Conservation (phyloP, 2,113 vertebrate species). For the Megalops atlanticus region DNA sequence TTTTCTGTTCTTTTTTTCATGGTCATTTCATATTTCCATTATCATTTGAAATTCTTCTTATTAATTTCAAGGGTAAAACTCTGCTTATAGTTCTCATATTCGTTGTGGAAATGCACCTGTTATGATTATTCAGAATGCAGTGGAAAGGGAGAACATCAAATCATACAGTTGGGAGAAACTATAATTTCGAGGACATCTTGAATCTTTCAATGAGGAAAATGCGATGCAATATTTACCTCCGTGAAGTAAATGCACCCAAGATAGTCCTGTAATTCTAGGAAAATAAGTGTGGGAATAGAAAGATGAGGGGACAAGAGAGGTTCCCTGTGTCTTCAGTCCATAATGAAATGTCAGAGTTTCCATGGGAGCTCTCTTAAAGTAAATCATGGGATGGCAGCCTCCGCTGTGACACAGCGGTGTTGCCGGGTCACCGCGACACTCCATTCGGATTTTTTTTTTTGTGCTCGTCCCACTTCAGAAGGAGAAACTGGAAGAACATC, state of each 20-base stretch:
- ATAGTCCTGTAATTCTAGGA: slow-evolving; percentile 43
- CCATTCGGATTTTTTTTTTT: slow-evolving; percentile 29
- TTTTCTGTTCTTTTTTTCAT: background rate
- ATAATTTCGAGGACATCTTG: background rate
- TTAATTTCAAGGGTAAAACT: background rate
- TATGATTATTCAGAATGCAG: background rate
- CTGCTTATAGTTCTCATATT: background rate
- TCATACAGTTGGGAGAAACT: background rate
- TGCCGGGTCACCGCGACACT: slow-evolving; percentile 29
- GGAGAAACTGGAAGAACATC: background rate
- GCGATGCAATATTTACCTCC: background rate
- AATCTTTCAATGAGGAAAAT: background rate
- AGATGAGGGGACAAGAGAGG: slow-evolving; percentile 23
- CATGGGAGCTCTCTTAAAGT: slow-evolving; percentile 8
- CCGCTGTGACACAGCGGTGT: slow-evolving; percentile 26
- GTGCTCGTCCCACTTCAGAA: background rate
- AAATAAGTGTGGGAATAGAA: slow-evolving; percentile 13
- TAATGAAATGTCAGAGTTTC: slow-evolving; percentile 40
- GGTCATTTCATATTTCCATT: too few species aligned
- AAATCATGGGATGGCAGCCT: slow-evolving; percentile 25
- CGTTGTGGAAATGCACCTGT: background rate
- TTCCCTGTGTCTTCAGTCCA: slow-evolving; percentile 34
- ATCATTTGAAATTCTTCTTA: too few species aligned
- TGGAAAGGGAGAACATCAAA: background rate
- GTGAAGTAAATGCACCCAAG: slow-evolving; percentile 24